Evolutionary conservation across 2,797 vertebrate genomes (phyloP), one percentile per base, ranked within the genome.

Genomic region (Vespertilio murinus): DNA sequence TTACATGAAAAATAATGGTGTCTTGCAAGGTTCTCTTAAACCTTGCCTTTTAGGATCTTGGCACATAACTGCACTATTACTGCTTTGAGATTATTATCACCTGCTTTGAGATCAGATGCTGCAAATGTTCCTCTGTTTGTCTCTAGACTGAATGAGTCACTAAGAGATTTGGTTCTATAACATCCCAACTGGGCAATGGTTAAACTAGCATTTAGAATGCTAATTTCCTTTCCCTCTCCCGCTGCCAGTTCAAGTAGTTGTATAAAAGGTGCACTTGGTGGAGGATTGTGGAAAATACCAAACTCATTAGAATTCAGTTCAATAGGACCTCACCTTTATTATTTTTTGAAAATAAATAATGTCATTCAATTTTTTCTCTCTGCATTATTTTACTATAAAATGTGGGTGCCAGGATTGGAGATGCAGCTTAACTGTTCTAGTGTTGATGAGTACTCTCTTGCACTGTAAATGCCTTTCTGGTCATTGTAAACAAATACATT

Each of bases 151-250:
- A 93, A 67, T 71, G 38, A 92, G 35, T 71, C 69, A 84, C 18
- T 35, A 64, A 54, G 35, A 90, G 7, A 90, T 33, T 52, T 45
- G 20, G 13, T 88, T 95, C 33, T 90, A 92, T 96, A 95, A 56
- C 20, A 40, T 88, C 20, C 42, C 49, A 74, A 35, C 78, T 81
- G 75, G 54, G 40, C 38, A 64, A 16, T 73, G 22, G n/a, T 81
- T 38, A 77, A 85, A 33, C 54, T 22, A 82, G 17, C 22, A 35
- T 33, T 47, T n/a, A 70, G 35, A 85, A 80, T 30, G 8, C 49
- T 75, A 12, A 74, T 17, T 81, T 84, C 33, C n/a, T 17, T 81
- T 84, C 33, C n/a, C 20, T 80, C 30, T 88, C 16, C 38, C 23
- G 83, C n/a, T 52, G 23, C 42, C 35, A 47, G 8, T 90, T 77